These are phyloP conservation scores for Drosophila melanica DNA, from an alignment of 1,140 invertebrate species.

Conservation along the genomic window DNA sequence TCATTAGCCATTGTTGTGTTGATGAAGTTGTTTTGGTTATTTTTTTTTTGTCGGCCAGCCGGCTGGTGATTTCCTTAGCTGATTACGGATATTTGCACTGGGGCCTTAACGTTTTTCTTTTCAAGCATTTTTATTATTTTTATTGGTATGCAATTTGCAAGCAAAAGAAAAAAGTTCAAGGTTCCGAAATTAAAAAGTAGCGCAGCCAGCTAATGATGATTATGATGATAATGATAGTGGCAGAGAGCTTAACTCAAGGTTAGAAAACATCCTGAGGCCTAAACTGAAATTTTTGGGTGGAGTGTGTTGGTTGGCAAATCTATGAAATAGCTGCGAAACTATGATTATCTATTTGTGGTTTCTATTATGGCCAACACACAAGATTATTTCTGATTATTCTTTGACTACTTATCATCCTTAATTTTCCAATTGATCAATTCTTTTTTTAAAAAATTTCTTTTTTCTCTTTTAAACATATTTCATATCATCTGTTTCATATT, in stretches of 20 bases:
- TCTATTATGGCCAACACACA: background rate
- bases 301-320: background rate
- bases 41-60: conserved; percentile 50
- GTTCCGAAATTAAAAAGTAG: conserved; percentile 79
- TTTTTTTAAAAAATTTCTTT: background rate
- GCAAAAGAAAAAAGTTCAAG: conserved; percentile 68
- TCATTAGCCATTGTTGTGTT: conserved; percentile 77
- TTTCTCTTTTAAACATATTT: background rate
- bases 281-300: conserved; percentile 18
- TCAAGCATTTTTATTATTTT: conserved; percentile 64
- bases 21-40: conserved; percentile 73
- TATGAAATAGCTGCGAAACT: background rate
- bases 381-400: too few relatives aligned
- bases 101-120: conserved; percentile 60
- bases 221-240: conserved; percentile 22
- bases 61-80: conserved; percentile 62
- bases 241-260: conserved; percentile 35
- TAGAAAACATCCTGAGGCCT: conserved; percentile 41
- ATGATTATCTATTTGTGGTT: background rate
- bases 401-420: too few relatives aligned
- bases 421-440: background rate
- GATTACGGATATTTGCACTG: conserved; percentile 70
- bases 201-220: conserved; percentile 38
- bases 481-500: conserved; percentile 8
- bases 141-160: conserved; percentile 65